Conservation (phyloP, 2,797 vertebrate species). For the Catamblyrhynchus diadema region DNA sequence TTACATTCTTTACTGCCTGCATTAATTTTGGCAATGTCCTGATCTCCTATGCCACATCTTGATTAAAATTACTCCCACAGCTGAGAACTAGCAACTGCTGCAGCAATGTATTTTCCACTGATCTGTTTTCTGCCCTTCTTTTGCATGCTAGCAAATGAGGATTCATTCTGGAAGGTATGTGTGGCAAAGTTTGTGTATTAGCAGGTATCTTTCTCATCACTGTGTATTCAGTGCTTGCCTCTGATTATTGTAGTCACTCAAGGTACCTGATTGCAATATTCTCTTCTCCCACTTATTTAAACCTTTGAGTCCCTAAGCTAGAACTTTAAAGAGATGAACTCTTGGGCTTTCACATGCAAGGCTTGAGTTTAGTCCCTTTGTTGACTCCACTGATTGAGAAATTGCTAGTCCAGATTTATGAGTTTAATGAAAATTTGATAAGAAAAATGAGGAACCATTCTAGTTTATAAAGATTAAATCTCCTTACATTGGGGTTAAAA, state of each 20-base stretch:
- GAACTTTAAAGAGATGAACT: neutral
- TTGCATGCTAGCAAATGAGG: constrained; percentile 90
- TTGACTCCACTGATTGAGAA: neutral
- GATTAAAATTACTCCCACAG: neutral
- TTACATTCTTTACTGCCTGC: neutral
- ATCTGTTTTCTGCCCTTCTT: constrained; percentile 87
- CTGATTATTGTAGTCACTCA: neutral
- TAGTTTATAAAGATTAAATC: neutral
- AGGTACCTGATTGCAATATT: neutral
- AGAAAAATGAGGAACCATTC: neutral
- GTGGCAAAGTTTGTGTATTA: neutral
- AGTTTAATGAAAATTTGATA: neutral
- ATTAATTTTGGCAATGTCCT: neutral
- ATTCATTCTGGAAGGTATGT: constrained; percentile 94
- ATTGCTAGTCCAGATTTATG: neutral
- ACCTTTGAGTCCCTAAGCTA: neutral
- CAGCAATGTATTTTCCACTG: constrained; percentile 72
- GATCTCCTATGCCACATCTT: neutral
- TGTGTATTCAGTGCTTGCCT: neutral
- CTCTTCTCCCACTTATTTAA: neutral
- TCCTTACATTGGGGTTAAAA: neutral
- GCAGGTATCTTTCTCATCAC: neutral
- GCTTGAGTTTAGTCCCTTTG: neutral
- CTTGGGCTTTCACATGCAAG: neutral
- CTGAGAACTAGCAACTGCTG: neutral